These are phyloP conservation scores for Cebidichthys violaceus DNA, from an alignment of 2,113 vertebrate genomes.

Conservation along the genomic window DNA sequence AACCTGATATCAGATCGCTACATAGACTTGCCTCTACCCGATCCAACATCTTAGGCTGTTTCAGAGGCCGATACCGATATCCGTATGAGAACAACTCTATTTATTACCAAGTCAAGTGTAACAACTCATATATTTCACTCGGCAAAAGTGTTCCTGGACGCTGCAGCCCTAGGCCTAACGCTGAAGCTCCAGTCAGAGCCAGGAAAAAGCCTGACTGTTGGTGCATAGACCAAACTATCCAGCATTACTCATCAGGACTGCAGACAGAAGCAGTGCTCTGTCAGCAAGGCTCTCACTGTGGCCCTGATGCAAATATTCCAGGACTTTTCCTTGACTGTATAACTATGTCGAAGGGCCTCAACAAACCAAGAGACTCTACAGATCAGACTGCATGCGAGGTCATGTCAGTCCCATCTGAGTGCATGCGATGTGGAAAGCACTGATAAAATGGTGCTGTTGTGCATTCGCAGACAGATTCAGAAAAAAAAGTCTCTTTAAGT, in stretches of 20 bases:
- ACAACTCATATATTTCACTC: not conserved
- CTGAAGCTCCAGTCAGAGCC: conserved; percentile 12
- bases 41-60: not conserved
- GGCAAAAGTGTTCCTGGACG: not conserved
- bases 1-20: not conserved
- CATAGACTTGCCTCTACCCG: not conserved
- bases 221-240: conserved; percentile 39
- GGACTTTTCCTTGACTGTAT: not conserved
- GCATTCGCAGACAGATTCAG: not conserved
- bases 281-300: conserved; percentile 26
- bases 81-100: not conserved
- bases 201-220: conserved; percentile 27
- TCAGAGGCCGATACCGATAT: not conserved
- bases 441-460: not conserved
- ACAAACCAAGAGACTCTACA: not conserved
- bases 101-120: not conserved
- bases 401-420: not conserved
- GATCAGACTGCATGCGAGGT: not conserved
- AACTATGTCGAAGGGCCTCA: conserved; percentile 7
- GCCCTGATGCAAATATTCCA: conserved; percentile 27
- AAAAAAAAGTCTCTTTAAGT: too few species aligned
- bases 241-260: conserved; percentile 52
- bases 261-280: conserved; percentile 33
- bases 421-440: not conserved
- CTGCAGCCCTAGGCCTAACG: not conserved